Evolutionary conservation across 2,888 invertebrate species (phyloP).

Genomic region (Nemapogon koenigi): DNA sequence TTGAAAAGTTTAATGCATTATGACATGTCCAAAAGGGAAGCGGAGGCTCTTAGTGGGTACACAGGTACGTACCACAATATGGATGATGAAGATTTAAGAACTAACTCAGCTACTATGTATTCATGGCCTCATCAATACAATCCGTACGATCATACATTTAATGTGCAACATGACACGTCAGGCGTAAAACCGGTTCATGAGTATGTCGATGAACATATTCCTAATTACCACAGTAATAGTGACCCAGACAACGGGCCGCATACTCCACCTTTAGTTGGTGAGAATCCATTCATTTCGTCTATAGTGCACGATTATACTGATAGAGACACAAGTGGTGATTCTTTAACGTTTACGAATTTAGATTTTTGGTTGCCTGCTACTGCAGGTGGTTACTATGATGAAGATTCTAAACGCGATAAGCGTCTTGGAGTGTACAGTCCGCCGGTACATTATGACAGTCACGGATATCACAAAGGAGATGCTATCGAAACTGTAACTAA

Average conservation of each 20-base stretch:
- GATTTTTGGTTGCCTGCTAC: no score
- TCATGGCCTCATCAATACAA: constrained; percentile 39
- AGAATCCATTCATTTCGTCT: constrained; percentile 42
- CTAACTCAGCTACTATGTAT: constrained; percentile 28
- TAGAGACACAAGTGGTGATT: constrained; percentile 33
- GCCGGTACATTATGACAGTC: not conserved
- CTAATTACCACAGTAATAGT: not conserved
- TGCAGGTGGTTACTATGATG: no score
- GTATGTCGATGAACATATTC: constrained; percentile 26
- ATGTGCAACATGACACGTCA: constrained; percentile 25
- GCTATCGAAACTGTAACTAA: constrained; percentile 20
- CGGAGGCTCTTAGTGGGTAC: constrained; percentile 10
- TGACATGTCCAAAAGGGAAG: constrained; percentile 3
- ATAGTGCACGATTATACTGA: constrained; percentile 42
- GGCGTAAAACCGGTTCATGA: constrained; percentile 42
- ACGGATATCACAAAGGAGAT: constrained; percentile 11
- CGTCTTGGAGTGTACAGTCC: no score
- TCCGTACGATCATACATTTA: constrained; percentile 33
- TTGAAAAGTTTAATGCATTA: constrained; percentile 16
- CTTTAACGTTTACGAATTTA: no score
- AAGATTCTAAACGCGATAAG: no score
- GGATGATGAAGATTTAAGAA: constrained; percentile 41
- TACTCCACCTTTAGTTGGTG: constrained; percentile 27
- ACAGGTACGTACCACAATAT: constrained; percentile 23
- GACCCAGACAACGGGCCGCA: not conserved